Evolutionary conservation across 2,888 invertebrate genomes (phyloP).

Genomic region (Sycophila texana): DNA sequence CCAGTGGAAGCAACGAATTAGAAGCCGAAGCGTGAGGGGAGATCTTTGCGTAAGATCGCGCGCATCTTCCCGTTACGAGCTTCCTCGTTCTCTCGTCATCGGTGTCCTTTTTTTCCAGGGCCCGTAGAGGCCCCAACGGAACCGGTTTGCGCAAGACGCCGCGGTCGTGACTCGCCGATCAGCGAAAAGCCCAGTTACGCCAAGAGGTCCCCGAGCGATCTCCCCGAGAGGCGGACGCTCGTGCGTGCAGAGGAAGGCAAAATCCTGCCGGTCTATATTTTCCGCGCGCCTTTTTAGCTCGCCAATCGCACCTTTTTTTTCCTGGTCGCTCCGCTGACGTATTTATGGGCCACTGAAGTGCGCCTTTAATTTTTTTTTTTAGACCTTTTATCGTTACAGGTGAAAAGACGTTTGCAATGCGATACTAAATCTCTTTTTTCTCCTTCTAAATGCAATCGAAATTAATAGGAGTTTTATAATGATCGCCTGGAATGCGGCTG

Average conservation of each 20-base stretch:
- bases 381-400: too few relatives aligned
- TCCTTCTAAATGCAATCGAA: too few relatives aligned
- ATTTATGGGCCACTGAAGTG: too few relatives aligned
- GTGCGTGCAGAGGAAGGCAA: background rate
- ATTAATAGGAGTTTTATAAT: too few relatives aligned
- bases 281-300: background rate
- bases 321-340: too few relatives aligned
- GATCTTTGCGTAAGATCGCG: constrained; percentile 32
- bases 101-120: constrained; percentile 58
- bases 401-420: too few relatives aligned
- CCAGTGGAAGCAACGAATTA: background rate
- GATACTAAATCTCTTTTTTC: too few relatives aligned
- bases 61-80: constrained; percentile 53
- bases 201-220: constrained; percentile 18
- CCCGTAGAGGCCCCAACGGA: constrained; percentile 50
- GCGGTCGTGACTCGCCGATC: constrained; percentile 55
- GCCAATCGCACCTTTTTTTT: too few relatives aligned
- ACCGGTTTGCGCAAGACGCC: constrained; percentile 60
- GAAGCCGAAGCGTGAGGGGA: background rate
- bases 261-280: background rate
- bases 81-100: constrained; percentile 56
- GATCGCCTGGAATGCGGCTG: too few relatives aligned
- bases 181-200: constrained; percentile 56
- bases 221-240: background rate
- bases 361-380: too few relatives aligned